Evolutionary conservation across 1,140 invertebrate species (phyloP).

Genomic region (Diorhabda elongata): DNA sequence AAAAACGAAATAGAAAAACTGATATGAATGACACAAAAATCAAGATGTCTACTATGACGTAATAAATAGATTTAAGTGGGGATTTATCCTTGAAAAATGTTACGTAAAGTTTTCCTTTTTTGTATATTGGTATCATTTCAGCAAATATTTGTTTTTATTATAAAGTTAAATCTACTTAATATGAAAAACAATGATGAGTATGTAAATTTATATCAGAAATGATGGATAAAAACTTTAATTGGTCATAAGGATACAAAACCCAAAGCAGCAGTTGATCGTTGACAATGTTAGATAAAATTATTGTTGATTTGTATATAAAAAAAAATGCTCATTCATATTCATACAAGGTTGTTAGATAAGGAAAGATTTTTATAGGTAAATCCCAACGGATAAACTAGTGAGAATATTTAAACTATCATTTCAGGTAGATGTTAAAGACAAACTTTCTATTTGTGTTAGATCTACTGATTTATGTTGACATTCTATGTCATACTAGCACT

Average conservation of each 20-base stretch:
- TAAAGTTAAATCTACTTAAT: background rate
- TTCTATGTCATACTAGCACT: conserved; percentile 30
- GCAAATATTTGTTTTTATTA: background rate
- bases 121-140: background rate
- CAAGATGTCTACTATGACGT: background rate
- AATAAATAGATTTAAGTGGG: background rate
- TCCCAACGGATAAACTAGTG: no score
- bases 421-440: background rate
- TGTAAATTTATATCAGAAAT: background rate
- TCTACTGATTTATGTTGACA: conserved; percentile 1
- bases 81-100: background rate
- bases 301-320: background rate
- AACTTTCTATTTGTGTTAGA: background rate
- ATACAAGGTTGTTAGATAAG: background rate
- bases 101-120: background rate
- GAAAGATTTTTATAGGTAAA: background rate
- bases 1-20: no score
- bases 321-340: background rate
- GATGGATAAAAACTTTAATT: background rate
- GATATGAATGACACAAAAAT: background rate
- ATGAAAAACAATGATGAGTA: background rate
- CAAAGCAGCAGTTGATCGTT: background rate
- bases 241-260: background rate
- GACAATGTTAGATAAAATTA: background rate
- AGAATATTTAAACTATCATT: background rate